Evolutionary conservation across 2,797 vertebrate genomes (phyloP), one percentile per base, ranked within the genome.

Genomic region (Peromyscus attwateri): DNA sequence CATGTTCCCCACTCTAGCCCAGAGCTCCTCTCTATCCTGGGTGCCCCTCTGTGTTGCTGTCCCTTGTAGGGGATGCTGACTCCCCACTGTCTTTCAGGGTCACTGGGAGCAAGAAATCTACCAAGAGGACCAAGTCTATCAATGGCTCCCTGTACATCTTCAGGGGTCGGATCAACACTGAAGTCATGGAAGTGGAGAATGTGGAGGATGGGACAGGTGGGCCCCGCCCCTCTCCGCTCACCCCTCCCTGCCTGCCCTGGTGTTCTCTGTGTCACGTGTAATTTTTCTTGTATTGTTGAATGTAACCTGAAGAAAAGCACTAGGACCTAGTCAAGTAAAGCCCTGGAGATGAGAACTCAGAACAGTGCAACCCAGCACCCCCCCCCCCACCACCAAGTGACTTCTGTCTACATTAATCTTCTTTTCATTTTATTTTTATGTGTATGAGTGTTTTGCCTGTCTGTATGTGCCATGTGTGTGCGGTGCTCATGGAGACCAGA

Each of bases 81-180:
- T 34, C 60, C 25, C 37, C 2, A 3, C 97, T 91, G 89, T 76
- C 87, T 98, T 98, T 80, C 97, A 99, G 99, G 98, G 99, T 99
- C 97, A 99, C 99, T 71, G 99, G 99, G 97, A 99, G 99, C 98
- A 99, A 99, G 98, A 0, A 98, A 79, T 99, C 99, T 84, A 99
- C 99, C 87, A 99, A 99, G 98, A 99, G 99, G 98, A 99, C 99
- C 82, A 99, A 99, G 98, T 99, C 99, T 75, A 99, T 99, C 98
- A 99, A 99, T 0, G 99, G 99, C 76, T 99, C 99, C 88, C 99
- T 99, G 82, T 99, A 99, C 97, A 99, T 99, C 97, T 99, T 99
- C 99, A 99, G 99, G 97, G 99, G 99, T 2, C 98, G 99, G 76
- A 99, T 99, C 98, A 99, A 99, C 98, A 99, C 99, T 0, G 99